Base-by-base conservation (phyloP, 1,140 invertebrate species). In the Eulimnadia texana region DNA sequence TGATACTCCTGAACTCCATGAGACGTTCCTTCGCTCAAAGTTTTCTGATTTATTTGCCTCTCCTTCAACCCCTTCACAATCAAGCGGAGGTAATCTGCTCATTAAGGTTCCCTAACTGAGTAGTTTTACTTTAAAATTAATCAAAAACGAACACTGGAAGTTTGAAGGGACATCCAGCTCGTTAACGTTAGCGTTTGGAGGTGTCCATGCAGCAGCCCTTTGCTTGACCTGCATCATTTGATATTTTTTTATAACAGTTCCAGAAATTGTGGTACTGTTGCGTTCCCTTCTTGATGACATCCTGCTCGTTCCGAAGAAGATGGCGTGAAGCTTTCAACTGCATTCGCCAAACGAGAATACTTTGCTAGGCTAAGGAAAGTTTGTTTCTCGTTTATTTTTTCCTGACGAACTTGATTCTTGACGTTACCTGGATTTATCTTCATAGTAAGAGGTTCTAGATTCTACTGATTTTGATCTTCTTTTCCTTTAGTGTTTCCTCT, bases 201-300 rank as follows among this genome's bases (percentile, higher is more conserved):
- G 42, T 23, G 67, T 24, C 20, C 58, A 51, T 28, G 19, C 13
- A 33, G 28, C 16, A 62, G 60, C 1, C 50, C 64, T 47, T 63
- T 64, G 28, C 62, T 73, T 70, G 62, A 67, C 71, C 61, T 76
- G 70, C 60, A 84, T 77, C 1, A 72, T 70, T 72, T 86, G 82
- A 74, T 87, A 90, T n/a, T 71, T 88, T 89, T 57, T 79, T 78
- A 0, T 89, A 72, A 76, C 90, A 93, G 62, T 79, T 72, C 88
- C 88, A 91, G 73, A 91, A 91, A 66, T 90, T 86, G 56, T 82
- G 74, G 64, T 81, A 75, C 67, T 85, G 81, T 65, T 80, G 77
- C 11, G 82, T 76, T 23, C 85, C 75, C 68, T 73, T 76, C 68
- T 77, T 76, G 42, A 78, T 80, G 67, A 74, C 76, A 66, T 76